Evolutionary conservation across 2,797 vertebrate species (phyloP).

Genomic region (Kryptolebias ocellatus): DNA sequence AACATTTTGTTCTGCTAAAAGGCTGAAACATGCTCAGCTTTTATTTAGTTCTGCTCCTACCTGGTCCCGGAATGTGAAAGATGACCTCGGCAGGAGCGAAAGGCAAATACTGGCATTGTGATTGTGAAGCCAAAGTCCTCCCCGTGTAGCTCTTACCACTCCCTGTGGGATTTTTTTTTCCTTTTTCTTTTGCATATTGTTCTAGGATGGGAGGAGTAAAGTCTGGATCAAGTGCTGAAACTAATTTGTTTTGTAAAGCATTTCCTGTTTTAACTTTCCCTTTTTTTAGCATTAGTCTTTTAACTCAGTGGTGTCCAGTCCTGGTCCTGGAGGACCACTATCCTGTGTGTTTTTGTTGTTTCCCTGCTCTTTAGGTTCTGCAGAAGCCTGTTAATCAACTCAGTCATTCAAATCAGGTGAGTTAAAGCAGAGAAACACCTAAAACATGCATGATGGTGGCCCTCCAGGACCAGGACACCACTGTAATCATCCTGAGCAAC

Average conservation of each 20-base stretch:
- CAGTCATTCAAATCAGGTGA: too few relatives aligned
- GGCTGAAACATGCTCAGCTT: background rate
- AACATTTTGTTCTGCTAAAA: background rate
- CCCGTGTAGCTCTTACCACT: slow-evolving; percentile 32
- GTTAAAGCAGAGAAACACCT: too few relatives aligned
- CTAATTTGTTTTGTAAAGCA: slow-evolving; percentile 21
- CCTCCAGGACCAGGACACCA: too few relatives aligned
- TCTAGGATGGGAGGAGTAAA: slow-evolving; percentile 48
- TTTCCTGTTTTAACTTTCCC: background rate
- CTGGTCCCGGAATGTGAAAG: slow-evolving; percentile 35
- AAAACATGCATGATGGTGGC: too few relatives aligned
- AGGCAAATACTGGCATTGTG: slow-evolving; percentile 31
- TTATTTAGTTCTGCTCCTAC: slow-evolving; percentile 27
- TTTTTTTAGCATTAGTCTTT: background rate
- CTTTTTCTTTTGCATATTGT: slow-evolving; percentile 8
- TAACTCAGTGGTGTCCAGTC: background rate
- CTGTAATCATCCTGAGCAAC: background rate
- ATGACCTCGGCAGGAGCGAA: slow-evolving; percentile 32
- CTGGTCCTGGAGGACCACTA: too few relatives aligned
- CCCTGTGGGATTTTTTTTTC: slow-evolving; percentile 29
- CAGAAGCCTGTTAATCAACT: too few relatives aligned
- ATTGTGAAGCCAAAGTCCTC: slow-evolving; percentile 55
- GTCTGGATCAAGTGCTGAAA: slow-evolving; percentile 10
- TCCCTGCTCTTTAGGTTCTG: too few relatives aligned
- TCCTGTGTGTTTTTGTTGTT: too few relatives aligned